Base-by-base conservation (phyloP, 2,113 vertebrate species). In the Egretta garzetta region DNA sequence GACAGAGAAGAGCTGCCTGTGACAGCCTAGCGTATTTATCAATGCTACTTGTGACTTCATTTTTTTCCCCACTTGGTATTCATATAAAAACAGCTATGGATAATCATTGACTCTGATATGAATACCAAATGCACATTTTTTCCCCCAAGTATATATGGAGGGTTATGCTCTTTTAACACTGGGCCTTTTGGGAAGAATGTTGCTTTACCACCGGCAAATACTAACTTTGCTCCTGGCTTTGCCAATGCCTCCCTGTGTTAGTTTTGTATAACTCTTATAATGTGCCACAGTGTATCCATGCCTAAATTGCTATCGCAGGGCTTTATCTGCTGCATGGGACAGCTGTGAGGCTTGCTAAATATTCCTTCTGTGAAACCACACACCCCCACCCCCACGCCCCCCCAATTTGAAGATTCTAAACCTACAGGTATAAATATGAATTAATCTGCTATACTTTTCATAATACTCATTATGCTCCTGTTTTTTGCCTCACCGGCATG, bases 111-210 rank as follows among this genome's bases (percentile, higher is more conserved):
- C 52, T 79, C 27, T 33, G 30, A 23, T 64, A 35, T 4, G 33
- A 75, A 58, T 64, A 72, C 10, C 12, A 81, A 91, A 82, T 35
- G 4, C 18, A 27, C 12, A 16, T 53, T 32, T 43, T 12, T 7
- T 0, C 0, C 6, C 9, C 6, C 8, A 47, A 14, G 32, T 17
- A 37, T 45, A 37, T 6, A 5, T 14, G n/a, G 37, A 64, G 15
- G 8, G 3, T 87, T 86, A 28, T 3, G 1, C 64, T 84, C 12
- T 81, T 87, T 85, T 62, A 19, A 19, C 17, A n/a, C 2, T 18
- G 23, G 8, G 3, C 10, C 24, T 63, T 85, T 70, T 35, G 35
- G 27, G 39, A 82, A 49, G 52, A 85, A 32, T n/a, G 20, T 32
- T 86, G 22, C 27, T 58, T 88, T 90, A 76, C 33, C 27, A 6